Evolutionary conservation across 1,140 invertebrate genomes (phyloP), one percentile per base, ranked within the genome.

Genomic region (Bombus superbus): DNA sequence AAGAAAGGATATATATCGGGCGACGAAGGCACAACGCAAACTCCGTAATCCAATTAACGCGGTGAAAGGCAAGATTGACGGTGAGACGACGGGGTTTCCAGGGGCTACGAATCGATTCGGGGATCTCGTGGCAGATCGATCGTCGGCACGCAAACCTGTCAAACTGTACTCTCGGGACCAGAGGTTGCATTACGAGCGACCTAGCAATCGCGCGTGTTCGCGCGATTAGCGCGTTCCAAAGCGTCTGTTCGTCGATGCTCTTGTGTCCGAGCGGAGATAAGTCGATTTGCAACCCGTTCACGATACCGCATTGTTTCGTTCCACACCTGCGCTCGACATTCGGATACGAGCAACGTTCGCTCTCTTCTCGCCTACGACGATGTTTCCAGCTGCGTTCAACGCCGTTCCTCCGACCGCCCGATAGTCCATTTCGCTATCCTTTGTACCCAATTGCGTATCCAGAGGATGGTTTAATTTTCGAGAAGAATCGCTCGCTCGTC

Each of bases 41-140:
- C 74, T 76, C 73, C 79, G 66, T 90, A 90, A 90, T 90, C 88
- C 88, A 90, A 90, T 90, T 90, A 90, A 90, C 88, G 82, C 88
- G 80, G 75, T 87, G 88, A 90, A 90, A 90, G 81, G 86, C 74
- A 75, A 87, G 89, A 90, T 90, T 89, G 89, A 90, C 89, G 87
- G 89, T 87, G 88, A 90, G 79, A 87, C 86, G 89, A 83, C 88
- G 83, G 79, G 86, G 86, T 86, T 90, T 71, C 86, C 71, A 86
- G 82, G 79, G 79, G 68, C 72, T 32, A 15, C 32, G 75, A 90
- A 89, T 87, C 88, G 87, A 90, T 88, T 87, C 86, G 77, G 59
- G 72, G 15, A 38, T n/a, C 75, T 15, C 79, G 35, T 59, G 62
- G 62, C 64, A 80, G 78, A 90, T 90, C 86, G 82, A 90, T 90